Conservation (phyloP, 1,140 invertebrate genomes). For the Saccostrea cuccullata region DNA sequence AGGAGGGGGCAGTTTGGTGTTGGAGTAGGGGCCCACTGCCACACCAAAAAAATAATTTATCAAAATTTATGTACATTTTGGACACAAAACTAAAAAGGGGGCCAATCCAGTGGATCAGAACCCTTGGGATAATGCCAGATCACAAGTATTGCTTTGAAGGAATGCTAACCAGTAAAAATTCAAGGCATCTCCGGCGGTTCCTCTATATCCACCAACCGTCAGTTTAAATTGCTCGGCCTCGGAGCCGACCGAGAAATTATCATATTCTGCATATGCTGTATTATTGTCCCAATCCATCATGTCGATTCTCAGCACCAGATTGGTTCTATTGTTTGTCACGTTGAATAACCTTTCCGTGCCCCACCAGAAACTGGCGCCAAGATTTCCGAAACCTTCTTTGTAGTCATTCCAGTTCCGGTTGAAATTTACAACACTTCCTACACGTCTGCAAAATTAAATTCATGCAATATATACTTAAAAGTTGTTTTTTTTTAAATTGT, state of each 20-base stretch:
- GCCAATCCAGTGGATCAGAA: too few relatives aligned
- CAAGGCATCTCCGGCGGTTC: conserved; percentile 83
- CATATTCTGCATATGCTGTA: conserved; percentile 80
- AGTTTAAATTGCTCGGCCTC: conserved; percentile 91
- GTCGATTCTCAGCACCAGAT: conserved; percentile 93
- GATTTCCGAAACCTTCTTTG: conserved; percentile 96
- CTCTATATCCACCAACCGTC: conserved; percentile 84
- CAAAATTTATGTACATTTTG: too few relatives aligned
- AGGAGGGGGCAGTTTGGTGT: too few relatives aligned
- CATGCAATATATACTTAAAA: neutral
- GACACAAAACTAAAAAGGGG: too few relatives aligned
- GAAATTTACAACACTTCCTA: conserved; percentile 85
- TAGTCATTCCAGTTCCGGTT: conserved; percentile 97
- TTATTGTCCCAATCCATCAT: conserved; percentile 97
- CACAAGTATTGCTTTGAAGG: neutral
- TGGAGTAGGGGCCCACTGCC: too few relatives aligned
- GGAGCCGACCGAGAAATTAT: conserved; percentile 64
- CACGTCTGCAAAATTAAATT: neutral
- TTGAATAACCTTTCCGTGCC: conserved; percentile 80
- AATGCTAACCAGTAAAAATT: conserved; percentile 66
- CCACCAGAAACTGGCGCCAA: conserved; percentile 83
- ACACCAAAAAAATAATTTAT: too few relatives aligned
- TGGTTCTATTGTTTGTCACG: conserved; percentile 80
- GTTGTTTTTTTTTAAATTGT: too few relatives aligned
- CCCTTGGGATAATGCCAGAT: neutral